These are phyloP conservation scores for Charina bottae DNA, from an alignment of 2,113 vertebrate species.

Conservation along the genomic window DNA sequence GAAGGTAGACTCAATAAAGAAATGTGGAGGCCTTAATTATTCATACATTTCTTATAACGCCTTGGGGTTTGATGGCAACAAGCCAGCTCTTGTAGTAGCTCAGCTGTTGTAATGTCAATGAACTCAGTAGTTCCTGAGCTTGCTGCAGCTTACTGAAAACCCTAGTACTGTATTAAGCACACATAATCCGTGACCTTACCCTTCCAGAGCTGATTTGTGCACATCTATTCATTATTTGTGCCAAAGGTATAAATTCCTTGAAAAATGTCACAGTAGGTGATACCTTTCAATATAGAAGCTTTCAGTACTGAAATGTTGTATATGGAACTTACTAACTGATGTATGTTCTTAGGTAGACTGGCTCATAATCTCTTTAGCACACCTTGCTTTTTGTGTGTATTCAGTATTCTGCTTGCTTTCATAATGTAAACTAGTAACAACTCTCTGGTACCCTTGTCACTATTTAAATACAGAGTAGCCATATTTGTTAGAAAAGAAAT, in stretches of 20 bases:
- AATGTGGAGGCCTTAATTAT: background rate
- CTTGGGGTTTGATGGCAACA: background rate
- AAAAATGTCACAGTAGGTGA: background rate
- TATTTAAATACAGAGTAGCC: background rate
- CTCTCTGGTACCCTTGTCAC: background rate
- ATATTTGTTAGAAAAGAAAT: background rate
- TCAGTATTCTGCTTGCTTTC: constrained; percentile 1
- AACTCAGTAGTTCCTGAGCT: background rate
- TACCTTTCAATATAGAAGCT: background rate
- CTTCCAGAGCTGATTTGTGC: background rate
- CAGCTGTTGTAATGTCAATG: background rate
- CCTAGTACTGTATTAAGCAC: background rate
- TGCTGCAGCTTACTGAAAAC: background rate
- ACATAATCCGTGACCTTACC: background rate
- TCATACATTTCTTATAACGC: background rate
- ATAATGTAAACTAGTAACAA: background rate
- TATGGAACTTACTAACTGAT: background rate
- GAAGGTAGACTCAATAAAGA: constrained; percentile 2
- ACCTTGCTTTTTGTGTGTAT: background rate
- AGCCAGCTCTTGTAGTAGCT: background rate
- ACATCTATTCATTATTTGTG: background rate
- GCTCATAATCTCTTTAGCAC: background rate
- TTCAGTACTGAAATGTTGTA: background rate
- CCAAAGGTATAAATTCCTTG: background rate
- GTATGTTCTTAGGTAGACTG: background rate